Evolutionary conservation across 2,797 vertebrate species (phyloP).

Genomic region (Microcaecilia unicolor): DNA sequence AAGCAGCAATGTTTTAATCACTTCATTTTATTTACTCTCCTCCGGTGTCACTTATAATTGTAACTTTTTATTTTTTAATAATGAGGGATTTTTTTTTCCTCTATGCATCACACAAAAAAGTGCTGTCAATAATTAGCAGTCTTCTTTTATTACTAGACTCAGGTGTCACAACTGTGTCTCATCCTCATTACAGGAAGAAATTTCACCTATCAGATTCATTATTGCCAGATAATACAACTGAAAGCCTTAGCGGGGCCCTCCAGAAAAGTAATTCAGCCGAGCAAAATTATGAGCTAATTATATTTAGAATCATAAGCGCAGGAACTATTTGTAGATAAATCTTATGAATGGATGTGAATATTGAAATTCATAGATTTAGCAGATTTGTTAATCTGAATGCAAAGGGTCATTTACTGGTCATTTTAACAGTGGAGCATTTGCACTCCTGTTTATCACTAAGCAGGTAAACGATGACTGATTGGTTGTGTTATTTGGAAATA

Average conservation of each 20-base stretch:
- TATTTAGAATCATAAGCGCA: constrained; percentile 87
- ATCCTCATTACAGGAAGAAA: constrained; percentile 78
- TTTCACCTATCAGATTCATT: constrained; percentile 76
- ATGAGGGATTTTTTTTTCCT: constrained; percentile 74
- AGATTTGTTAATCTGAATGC: constrained; percentile 96
- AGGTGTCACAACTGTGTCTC: constrained; percentile 77
- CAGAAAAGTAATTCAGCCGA: constrained; percentile 82
- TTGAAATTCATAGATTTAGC: constrained; percentile 98
- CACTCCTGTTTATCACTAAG: constrained; percentile 92
- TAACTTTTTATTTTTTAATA: constrained; percentile 82
- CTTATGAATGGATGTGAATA: constrained; percentile 96
- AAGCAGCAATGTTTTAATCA: constrained; percentile 94
- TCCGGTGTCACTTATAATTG: constrained; percentile 72
- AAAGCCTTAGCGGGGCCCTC: constrained; percentile 74
- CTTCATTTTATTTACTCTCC: constrained; percentile 86
- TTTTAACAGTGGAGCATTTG: constrained; percentile 95
- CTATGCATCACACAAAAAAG: constrained; percentile 65
- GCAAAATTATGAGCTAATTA: constrained; percentile 76
- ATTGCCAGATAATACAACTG: constrained; percentile 70
- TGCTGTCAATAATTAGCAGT: constrained; percentile 72
- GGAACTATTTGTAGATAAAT: constrained; percentile 93
- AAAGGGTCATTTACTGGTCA: constrained; percentile 94
- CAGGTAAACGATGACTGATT: constrained; percentile 50
- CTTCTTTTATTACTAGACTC: constrained; percentile 70
- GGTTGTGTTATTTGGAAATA: no score